Base-by-base conservation (phyloP, 2,888 invertebrate species). In the Dasysyrphus tricinctus region DNA sequence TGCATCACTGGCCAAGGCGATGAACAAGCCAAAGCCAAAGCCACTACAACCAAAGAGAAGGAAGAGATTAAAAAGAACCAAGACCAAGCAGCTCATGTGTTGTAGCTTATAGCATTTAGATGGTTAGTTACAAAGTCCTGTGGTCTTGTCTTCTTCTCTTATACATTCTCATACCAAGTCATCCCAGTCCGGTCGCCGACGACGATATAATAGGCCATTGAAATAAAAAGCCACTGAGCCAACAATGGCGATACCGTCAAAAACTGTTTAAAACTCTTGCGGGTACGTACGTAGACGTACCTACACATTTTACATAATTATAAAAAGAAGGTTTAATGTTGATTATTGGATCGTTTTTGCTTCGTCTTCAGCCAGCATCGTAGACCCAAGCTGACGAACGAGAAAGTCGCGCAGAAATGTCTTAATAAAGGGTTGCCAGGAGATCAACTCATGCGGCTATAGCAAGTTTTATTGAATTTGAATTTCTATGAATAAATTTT, bases 1-100 rank as follows among this genome's bases (percentile, higher is more conserved):
- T 77, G 78, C 78, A 81, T 72, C 78, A 61, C 49, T 69, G 57
- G 32, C 32, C 56, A 56, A 56, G 65, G 19, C 63, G 65, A 77
- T 77, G 44, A 56, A 56, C 32, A 73, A 77, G 59, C 42, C 19
- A 74, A 29, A 59, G 59, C 16, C 77, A 44, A 72, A 81, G 72
- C 24, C 24, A 24, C 24, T 3, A 63, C 39, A 59, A 69, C 16
- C 77, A 44, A 72, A 81, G 72, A 72, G 19, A 59, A 72, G 49
- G 57, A 51, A 51, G 34, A 76, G 14, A 42, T 42, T 42, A 11
- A 72, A 56, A 57, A 65, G 29, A 19, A 39, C n/a, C 37, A 44
- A 49, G n/a, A n/a, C 57, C 32, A 19, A 54, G 51, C 39, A 70
- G 12, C 24, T 3, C 24, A 24, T 24, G 24, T 51, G 29, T 5